phyloP scores from a whole-genome alignment of 2,888 invertebrate genomes.

The Poecilus cupreus region DNA sequence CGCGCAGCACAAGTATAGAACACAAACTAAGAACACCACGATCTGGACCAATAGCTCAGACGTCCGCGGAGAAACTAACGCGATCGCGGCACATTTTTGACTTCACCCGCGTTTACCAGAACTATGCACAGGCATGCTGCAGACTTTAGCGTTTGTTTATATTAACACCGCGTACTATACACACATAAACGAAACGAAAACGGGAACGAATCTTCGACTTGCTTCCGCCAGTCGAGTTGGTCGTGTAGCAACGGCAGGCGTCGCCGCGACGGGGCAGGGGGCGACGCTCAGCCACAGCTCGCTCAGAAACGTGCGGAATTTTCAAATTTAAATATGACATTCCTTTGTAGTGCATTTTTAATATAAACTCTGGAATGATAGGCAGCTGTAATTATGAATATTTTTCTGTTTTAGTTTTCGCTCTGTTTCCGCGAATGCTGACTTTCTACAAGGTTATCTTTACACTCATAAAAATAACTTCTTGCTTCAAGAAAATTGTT shows the following conservation, averaged over 20 bases:
- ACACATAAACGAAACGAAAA: slow-evolving; percentile 54
- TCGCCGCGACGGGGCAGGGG: background rate
- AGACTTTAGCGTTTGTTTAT: slow-evolving; percentile 56
- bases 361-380: slow-evolving; percentile 54
- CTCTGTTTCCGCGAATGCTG: background rate
- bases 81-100: slow-evolving; percentile 50
- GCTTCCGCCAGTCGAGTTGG: slow-evolving; percentile 11
- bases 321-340: slow-evolving; percentile 59
- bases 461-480: background rate
- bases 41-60: slow-evolving; percentile 2
- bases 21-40: background rate
- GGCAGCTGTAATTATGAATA: slow-evolving; percentile 55
- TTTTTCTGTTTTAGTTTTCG: slow-evolving; percentile 37
- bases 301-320: slow-evolving; percentile 53
- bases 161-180: slow-evolving; percentile 57
- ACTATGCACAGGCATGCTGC: slow-evolving; percentile 46
- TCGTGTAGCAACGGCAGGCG: slow-evolving; percentile 14
- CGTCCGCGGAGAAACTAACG: slow-evolving; percentile 42
- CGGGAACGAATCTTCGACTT: slow-evolving; percentile 47
- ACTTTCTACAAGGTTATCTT: background rate
- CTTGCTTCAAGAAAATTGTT: too few species aligned
- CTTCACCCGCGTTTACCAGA: slow-evolving; percentile 13
- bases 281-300: background rate
- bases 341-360: slow-evolving; percentile 54
- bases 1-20: too few species aligned